These are phyloP conservation scores for Nesidiocoris tenuis DNA, from an alignment of 2,888 invertebrate species.

Conservation along the genomic window DNA sequence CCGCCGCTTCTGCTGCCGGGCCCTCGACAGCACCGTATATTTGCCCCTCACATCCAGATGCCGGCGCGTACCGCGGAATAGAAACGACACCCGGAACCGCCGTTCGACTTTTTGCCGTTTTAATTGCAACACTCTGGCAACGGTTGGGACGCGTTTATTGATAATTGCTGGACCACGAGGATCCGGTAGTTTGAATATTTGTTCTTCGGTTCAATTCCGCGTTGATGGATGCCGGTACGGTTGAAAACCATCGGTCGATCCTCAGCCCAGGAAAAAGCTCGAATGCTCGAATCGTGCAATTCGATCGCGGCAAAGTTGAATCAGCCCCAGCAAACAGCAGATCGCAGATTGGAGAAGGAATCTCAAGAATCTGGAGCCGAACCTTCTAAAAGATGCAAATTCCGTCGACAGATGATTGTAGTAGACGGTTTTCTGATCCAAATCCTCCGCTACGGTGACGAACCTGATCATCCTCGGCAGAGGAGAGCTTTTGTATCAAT, in stretches of 20 bases:
- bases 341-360: not conserved
- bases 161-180: not conserved
- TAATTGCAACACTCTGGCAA: constrained; percentile 30
- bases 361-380: not conserved
- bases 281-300: too few species aligned
- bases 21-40: constrained; percentile 28
- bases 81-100: constrained; percentile 28
- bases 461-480: constrained; percentile 7
- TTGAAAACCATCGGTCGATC: too few species aligned
- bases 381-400: constrained; percentile 8
- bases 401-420: constrained; percentile 15
- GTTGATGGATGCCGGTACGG: too few species aligned
- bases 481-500: too few species aligned
- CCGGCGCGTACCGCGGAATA: constrained; percentile 26
- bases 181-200: too few species aligned
- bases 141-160: not conserved
- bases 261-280: too few species aligned
- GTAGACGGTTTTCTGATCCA: constrained; percentile 20
- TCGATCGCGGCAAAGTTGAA: not conserved
- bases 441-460: constrained; percentile 4
- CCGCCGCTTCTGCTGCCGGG: constrained; percentile 9
- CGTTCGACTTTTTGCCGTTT: constrained; percentile 33
- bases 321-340: not conserved
- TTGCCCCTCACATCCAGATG: constrained; percentile 39
- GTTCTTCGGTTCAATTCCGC: too few species aligned